Evolutionary conservation across 2,888 invertebrate species (phyloP).

Genomic region (Aleiodes leptofemur): DNA sequence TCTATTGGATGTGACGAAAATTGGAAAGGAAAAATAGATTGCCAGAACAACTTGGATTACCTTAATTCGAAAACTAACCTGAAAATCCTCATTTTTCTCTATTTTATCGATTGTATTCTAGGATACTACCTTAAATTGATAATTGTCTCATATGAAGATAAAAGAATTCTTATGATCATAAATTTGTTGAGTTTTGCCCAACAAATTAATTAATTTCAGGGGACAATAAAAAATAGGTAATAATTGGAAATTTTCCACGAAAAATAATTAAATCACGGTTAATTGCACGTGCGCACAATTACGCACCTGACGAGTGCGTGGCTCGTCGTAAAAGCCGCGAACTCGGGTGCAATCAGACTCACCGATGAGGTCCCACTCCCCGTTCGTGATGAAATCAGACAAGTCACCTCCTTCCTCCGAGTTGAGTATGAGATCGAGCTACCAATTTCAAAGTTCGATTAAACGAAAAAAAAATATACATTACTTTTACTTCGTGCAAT

Average conservation of each 20-base stretch:
- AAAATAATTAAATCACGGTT: not conserved
- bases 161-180: no score
- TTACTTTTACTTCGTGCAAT: constrained; percentile 57
- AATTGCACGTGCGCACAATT: constrained; percentile 44
- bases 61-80: no score
- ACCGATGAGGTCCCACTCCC: constrained; percentile 99
- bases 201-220: not conserved
- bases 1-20: no score
- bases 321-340: constrained; percentile 51
- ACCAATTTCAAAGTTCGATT: constrained; percentile 75
- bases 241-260: not conserved
- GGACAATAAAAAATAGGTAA: not conserved
- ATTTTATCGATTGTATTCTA: no score
- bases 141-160: no score
- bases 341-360: constrained; percentile 74
- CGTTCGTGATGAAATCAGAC: constrained; percentile 98
- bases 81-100: no score
- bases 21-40: no score
- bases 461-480: constrained; percentile 62
- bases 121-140: no score
- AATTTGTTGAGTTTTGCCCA: not conserved
- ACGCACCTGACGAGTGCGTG: constrained; percentile 49
- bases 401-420: constrained; percentile 95
- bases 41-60: no score
- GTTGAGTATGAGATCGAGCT: constrained; percentile 97